A percentile compares a stretch with the other conserved stretches of the same genome.
These are phyloP conservation scores for Chrosomus eos DNA, from an alignment of 2,797 vertebrate species.

Conservation along the genomic window DNA sequence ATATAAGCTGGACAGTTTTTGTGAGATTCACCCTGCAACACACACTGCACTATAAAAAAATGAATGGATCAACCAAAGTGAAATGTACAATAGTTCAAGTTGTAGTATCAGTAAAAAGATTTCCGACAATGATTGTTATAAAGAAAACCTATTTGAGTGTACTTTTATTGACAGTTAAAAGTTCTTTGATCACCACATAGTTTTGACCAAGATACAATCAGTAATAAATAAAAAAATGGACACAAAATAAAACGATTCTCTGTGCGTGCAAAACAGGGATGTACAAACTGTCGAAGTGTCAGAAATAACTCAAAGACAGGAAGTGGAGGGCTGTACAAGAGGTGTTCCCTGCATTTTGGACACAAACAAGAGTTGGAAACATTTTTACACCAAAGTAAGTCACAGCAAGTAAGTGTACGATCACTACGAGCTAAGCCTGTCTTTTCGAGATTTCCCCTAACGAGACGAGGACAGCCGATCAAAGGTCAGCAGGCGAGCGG, in stretches of 20 bases:
- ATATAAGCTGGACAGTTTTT: neutral
- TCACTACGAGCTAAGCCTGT: slow-evolving; percentile 85
- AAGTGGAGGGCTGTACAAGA: slow-evolving; percentile 77
- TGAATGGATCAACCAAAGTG: neutral
- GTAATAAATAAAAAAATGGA: slow-evolving; percentile 76
- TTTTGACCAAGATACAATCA: slow-evolving; percentile 87
- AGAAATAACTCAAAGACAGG: slow-evolving; percentile 90
- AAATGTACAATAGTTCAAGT: neutral
- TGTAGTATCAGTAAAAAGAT: neutral
- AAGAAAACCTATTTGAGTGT: slow-evolving; percentile 59
- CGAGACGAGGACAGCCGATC: slow-evolving; percentile 51
- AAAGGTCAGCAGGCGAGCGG: no score
- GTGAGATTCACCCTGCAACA: neutral
- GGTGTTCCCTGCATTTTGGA: slow-evolving; percentile 82
- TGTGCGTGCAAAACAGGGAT: slow-evolving; percentile 89
- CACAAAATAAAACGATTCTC: slow-evolving; percentile 86
- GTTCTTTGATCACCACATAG: slow-evolving; percentile 90
- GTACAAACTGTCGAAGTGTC: slow-evolving; percentile 75
- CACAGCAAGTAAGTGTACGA: slow-evolving; percentile 91
- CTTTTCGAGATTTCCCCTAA: slow-evolving; percentile 87
- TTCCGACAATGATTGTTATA: slow-evolving; percentile 40
- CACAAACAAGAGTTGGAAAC: slow-evolving; percentile 84
- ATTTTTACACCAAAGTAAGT: slow-evolving; percentile 88
- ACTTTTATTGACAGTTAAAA: slow-evolving; percentile 93
- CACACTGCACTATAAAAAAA: neutral